A percentile compares a stretch with the other conserved stretches of the same genome.
Conservation (phyloP, 2,888 invertebrate species). For the Drosophila greeni region DNA sequence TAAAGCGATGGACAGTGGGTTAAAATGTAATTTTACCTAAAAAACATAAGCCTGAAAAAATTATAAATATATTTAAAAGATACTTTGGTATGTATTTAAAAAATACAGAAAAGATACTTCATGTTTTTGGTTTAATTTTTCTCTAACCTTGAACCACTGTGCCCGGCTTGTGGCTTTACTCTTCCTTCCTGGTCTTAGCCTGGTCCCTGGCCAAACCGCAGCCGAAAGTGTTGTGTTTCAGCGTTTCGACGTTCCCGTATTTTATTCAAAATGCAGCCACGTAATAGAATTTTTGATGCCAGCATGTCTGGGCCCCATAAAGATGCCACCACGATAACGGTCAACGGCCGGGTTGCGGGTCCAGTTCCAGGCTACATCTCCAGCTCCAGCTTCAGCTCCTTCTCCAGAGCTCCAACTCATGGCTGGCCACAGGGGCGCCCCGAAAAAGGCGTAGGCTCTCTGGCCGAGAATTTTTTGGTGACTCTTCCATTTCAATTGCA, state of each 20-base stretch:
- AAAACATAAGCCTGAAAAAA: neutral
- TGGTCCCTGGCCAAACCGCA: conserved; percentile 46
- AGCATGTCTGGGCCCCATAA: conserved; percentile 69
- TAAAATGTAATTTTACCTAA: neutral
- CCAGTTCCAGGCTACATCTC: no score
- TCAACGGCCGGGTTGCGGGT: conserved; percentile 54
- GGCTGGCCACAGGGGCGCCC: conserved; percentile 1
- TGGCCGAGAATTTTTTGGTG: conserved; percentile 39
- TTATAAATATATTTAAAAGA: neutral
- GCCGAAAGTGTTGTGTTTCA: conserved; percentile 72
- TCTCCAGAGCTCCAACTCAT: no score
- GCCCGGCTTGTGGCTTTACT: conserved; percentile 23
- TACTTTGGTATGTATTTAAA: neutral
- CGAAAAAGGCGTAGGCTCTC: conserved; percentile 38
- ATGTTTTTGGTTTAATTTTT: conserved; percentile 10
- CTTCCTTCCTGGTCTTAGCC: conserved; percentile 52
- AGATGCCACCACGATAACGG: conserved; percentile 72
- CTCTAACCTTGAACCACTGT: conserved; percentile 27
- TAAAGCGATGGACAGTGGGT: conserved; percentile 3
- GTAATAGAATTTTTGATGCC: conserved; percentile 75
- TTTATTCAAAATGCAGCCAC: conserved; percentile 73
- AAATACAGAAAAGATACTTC: accelerated
- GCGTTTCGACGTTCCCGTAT: conserved; percentile 55
- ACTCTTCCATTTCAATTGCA: conserved; percentile 51
- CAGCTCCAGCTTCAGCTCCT: neutral